Conservation (phyloP, 2,888 invertebrate genomes). For the Pristionchus maxplancki region DNA sequence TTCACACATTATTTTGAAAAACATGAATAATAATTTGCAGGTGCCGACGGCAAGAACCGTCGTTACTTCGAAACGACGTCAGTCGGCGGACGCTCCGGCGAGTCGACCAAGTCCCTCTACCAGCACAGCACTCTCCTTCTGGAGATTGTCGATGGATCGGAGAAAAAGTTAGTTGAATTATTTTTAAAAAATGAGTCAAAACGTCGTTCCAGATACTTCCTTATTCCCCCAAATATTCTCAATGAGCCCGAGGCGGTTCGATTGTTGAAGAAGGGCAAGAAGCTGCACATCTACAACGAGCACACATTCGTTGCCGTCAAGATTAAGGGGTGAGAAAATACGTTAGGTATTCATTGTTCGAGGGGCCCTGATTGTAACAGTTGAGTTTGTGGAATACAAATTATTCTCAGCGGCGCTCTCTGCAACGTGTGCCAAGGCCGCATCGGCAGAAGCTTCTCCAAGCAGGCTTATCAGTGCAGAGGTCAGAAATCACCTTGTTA, state of each 20-base stretch:
- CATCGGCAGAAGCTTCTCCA: slow-evolving; percentile 74
- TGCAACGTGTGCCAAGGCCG: slow-evolving; percentile 75
- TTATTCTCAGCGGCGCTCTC: slow-evolving; percentile 67
- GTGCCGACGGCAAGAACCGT: slow-evolving; percentile 50
- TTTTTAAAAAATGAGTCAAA: neutral
- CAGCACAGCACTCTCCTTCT: slow-evolving; percentile 71
- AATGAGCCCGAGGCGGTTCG: slow-evolving; percentile 67
- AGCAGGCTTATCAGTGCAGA: slow-evolving; percentile 78
- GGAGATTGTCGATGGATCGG: slow-evolving; percentile 66
- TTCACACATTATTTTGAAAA: too few relatives aligned
- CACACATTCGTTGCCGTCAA: slow-evolving; percentile 78
- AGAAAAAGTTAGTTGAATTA: slow-evolving; percentile 62
- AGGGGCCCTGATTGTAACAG: too few relatives aligned
- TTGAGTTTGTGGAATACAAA: neutral
- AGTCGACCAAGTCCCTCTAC: slow-evolving; percentile 69
- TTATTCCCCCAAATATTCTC: slow-evolving; percentile 73
- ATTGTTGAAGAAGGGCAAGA: slow-evolving; percentile 75
- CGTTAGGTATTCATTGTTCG: too few relatives aligned
- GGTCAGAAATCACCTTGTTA: slow-evolving; percentile 58
- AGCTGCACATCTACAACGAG: slow-evolving; percentile 77
- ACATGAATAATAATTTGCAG: neutral
- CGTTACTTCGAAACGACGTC: slow-evolving; percentile 65
- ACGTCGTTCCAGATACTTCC: slow-evolving; percentile 69
- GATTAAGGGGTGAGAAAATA: slow-evolving; percentile 71
- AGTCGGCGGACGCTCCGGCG: slow-evolving; percentile 67